These are phyloP conservation scores for Polietes domitor DNA, from an alignment of 2,888 invertebrate genomes.

Conservation along the genomic window DNA sequence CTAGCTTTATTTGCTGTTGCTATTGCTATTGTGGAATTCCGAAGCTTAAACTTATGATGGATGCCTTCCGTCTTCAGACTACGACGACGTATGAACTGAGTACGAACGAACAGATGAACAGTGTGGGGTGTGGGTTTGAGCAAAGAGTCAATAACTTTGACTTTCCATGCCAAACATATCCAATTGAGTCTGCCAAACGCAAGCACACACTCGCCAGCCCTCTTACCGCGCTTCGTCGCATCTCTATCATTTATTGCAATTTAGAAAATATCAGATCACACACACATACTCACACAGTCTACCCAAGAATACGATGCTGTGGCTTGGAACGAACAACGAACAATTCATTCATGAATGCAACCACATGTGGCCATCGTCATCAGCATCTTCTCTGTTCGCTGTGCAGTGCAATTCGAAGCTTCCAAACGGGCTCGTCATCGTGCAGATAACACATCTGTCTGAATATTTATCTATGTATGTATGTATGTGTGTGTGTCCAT, in stretches of 20 bases:
- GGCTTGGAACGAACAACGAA: neutral
- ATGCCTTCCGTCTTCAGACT: neutral
- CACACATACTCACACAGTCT: neutral
- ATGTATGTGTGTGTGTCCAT: neutral
- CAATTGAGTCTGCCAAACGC: constrained; percentile 1
- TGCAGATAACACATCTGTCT: constrained; percentile 24
- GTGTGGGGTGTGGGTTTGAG: neutral
- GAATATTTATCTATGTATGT: neutral
- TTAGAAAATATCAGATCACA: constrained; percentile 6
- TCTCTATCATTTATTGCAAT: constrained; percentile 13
- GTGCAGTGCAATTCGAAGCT: neutral
- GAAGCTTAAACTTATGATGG: neutral
- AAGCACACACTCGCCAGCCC: no score
- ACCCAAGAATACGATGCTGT: neutral
- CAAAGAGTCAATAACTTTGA: constrained; percentile 26
- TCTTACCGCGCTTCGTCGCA: no score
- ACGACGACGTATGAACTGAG: no score
- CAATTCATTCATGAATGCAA: constrained; percentile 64
- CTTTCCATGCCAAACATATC: neutral
- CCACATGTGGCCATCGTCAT: constrained; percentile 55
- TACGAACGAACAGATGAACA: no score
- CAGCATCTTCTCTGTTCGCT: neutral
- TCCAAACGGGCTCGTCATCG: constrained; percentile 27
- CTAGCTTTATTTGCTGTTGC: neutral
- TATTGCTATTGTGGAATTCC: neutral